Conservation (phyloP, 2,888 invertebrate species). For the Macrosiphum euphorbiae region DNA sequence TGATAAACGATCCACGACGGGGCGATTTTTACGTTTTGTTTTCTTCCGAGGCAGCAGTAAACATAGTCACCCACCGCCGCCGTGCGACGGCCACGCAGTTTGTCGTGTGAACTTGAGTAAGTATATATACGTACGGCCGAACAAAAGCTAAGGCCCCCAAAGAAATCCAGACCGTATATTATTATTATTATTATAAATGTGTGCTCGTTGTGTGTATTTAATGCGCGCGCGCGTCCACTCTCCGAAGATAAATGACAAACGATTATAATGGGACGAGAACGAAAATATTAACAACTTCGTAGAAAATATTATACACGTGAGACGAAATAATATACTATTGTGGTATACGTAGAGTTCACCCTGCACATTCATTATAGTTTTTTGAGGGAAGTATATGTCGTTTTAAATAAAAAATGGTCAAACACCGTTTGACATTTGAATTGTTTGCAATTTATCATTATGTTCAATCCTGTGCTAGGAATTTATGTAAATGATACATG, state of each 20-base stretch:
- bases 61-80: not conserved
- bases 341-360: not conserved
- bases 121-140: not conserved
- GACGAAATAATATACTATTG: not conserved
- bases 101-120: slow-evolving; percentile 51
- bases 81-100: not conserved
- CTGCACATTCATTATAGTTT: not conserved
- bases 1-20: slow-evolving; percentile 62
- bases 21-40: slow-evolving; percentile 37
- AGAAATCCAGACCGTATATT: slow-evolving; percentile 4
- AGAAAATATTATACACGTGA: not conserved
- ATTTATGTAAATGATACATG: not conserved
- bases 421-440: too few species aligned
- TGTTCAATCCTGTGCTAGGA: not conserved
- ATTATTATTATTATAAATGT: not conserved
- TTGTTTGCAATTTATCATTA: not conserved
- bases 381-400: not conserved
- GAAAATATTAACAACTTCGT: not conserved
- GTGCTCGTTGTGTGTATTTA: not conserved
- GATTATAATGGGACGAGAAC: not conserved
- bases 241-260: slow-evolving; percentile 1
- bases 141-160: slow-evolving; percentile 35
- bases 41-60: not conserved
- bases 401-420: not conserved
- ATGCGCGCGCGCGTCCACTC: not conserved